These are phyloP conservation scores for Lampropteryx suffumata DNA, from an alignment of 2,888 invertebrate species.

Conservation along the genomic window DNA sequence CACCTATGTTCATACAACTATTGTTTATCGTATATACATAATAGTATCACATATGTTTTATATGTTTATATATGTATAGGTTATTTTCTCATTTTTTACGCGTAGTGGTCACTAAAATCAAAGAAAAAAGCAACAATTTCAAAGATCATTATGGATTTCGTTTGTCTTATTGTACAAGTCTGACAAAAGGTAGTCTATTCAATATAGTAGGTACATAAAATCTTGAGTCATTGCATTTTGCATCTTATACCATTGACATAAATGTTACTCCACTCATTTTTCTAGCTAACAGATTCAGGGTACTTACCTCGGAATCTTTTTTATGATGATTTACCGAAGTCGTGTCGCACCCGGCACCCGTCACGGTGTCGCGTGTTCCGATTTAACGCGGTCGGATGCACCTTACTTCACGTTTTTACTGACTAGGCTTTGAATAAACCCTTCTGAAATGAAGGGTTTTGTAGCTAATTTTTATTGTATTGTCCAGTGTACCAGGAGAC, in stretches of 20 bases:
- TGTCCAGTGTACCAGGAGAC: no score
- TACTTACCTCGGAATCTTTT: conserved; percentile 14
- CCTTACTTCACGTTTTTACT: conserved; percentile 61
- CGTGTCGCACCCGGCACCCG: conserved; percentile 58
- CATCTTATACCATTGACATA: no score
- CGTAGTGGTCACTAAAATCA: no score
- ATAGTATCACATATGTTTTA: no score
- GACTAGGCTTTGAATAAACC: conserved; percentile 37
- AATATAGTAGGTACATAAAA: no score
- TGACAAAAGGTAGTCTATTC: conserved; percentile 2
- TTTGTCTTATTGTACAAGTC: conserved; percentile 5
- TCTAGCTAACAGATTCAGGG: no score
- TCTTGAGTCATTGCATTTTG: no score
- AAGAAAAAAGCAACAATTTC: neutral
- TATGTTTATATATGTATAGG: no score
- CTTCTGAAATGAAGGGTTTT: conserved; percentile 44
- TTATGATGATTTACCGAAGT: conserved; percentile 40
- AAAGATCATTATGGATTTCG: conserved; percentile 15
- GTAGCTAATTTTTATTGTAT: conserved; percentile 17
- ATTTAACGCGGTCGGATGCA: conserved; percentile 70
- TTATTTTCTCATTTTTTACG: no score
- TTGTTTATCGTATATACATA: no score
- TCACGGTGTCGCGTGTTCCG: conserved; percentile 77
- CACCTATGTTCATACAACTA: no score
- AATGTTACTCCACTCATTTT: no score